Conservation (phyloP, 2,888 invertebrate genomes). For the Candidula unifasciata region DNA sequence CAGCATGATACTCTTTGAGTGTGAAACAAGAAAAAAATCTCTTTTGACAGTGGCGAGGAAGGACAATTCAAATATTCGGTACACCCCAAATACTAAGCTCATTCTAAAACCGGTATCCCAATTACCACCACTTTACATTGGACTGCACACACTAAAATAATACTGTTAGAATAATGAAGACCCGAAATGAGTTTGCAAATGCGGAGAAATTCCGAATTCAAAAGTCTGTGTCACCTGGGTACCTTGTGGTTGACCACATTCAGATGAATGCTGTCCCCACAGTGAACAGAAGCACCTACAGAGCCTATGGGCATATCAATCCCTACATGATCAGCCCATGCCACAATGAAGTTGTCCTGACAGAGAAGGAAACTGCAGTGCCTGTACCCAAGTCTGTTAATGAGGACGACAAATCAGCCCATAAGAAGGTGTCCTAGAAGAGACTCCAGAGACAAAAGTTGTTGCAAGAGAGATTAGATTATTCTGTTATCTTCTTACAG, state of each 20-base stretch:
- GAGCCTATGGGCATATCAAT: slow-evolving; percentile 99
- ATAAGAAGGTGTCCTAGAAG: slow-evolving; percentile 97
- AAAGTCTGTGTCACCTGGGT: slow-evolving; percentile 94
- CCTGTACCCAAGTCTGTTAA: slow-evolving; percentile 79
- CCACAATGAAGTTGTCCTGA: slow-evolving; percentile 97
- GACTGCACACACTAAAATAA: too few relatives aligned
- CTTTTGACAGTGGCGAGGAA: too few relatives aligned
- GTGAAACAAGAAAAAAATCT: too few relatives aligned
- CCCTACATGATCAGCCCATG: slow-evolving; percentile 99
- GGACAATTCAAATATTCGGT: too few relatives aligned
- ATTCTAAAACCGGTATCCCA: too few relatives aligned
- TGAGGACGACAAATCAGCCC: slow-evolving; percentile 87
- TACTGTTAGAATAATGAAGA: too few relatives aligned
- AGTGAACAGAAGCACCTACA: slow-evolving; percentile 96
- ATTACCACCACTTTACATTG: too few relatives aligned
- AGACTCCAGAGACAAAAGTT: slow-evolving; percentile 95
- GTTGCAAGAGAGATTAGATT: slow-evolving; percentile 82
- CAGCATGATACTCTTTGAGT: too few relatives aligned
- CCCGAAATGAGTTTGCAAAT: too few relatives aligned
- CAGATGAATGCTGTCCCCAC: slow-evolving; percentile 98
- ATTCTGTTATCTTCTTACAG: too few relatives aligned
- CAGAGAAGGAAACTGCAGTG: slow-evolving; percentile 96
- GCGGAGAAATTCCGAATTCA: slow-evolving; percentile 28
- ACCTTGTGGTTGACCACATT: slow-evolving; percentile 97
- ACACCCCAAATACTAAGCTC: too few relatives aligned